A percentile compares a stretch with the other conserved stretches of the same genome.
Conservation (phyloP, 2,888 invertebrate species). For the Teleogryllus oceanicus region DNA sequence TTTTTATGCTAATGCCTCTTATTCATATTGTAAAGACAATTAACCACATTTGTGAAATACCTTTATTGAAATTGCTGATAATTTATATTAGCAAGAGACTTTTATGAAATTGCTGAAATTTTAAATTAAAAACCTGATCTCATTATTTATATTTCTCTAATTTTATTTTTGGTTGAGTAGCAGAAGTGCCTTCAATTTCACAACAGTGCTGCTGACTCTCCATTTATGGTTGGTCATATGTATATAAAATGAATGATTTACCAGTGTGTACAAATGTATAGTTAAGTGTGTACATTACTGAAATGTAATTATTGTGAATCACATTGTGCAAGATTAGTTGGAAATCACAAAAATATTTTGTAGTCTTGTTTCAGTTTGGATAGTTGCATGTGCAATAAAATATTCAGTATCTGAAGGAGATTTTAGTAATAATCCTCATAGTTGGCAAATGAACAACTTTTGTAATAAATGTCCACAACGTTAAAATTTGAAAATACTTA, state of each 20-base stretch:
- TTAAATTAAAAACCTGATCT: background rate
- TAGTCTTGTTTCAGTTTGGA: background rate
- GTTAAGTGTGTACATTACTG: background rate
- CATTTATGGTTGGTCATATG: background rate
- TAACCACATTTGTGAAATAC: too few relatives aligned
- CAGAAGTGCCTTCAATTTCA: constrained; percentile 2
- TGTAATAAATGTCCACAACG: too few relatives aligned
- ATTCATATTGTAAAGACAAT: too few relatives aligned
- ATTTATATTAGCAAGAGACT: too few relatives aligned
- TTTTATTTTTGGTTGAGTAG: constrained; percentile 1
- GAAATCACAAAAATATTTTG: background rate
- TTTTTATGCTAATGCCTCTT: too few relatives aligned
- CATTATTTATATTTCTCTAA: constrained; percentile 10
- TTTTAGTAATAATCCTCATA: background rate
- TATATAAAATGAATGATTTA: constrained; percentile 18
- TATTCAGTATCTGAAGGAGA: background rate
- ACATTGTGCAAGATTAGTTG: background rate
- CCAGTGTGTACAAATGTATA: constrained; percentile 18
- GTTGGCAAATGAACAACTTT: background rate
- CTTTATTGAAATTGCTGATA: too few relatives aligned
- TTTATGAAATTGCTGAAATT: too few relatives aligned
- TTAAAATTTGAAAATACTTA: too few relatives aligned
- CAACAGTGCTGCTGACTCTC: background rate
- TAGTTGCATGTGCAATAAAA: constrained; percentile 6
- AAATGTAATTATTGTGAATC: background rate